Base-by-base conservation (phyloP, 1,140 invertebrate genomes). In the Lanistes nyassanus region DNA sequence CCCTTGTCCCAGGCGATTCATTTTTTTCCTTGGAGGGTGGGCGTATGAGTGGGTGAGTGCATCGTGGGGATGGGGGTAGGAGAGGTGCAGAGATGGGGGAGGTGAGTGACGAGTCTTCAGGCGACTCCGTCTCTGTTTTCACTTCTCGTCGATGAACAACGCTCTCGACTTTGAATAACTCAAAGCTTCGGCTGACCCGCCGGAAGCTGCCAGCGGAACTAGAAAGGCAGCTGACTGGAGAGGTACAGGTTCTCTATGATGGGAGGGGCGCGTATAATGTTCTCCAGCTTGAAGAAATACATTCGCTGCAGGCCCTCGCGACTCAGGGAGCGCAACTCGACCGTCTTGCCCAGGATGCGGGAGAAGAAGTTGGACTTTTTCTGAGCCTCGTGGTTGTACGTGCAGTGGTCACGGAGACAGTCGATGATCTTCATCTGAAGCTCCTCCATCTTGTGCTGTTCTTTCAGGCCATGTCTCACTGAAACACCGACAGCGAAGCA, bases 401-500 rank as follows among this genome's bases (percentile, higher is more conserved):
- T 97, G 84, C 97, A 96, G 90, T 98, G 97, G 83, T 98, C 97
- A 16, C 95, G 92, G 19, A 99, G 90, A 65, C 96, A 96, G 70
- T 94, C 94, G 77, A 98, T 97, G 81, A 98, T 96, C 89, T 97
- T 97, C 95, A 96, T 96, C 88, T 98, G 96, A 13, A 98, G 89
- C 82, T 96, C 95, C 86, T 98, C 96, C 79, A 98, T 95, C 83
- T 95, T 94, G 81, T 95, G 93, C 0, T 96, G 95, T 84, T 98
- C 97, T 85, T 95, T 94, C 73, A 98, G 90, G 26, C 96, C 96
- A 84, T 97, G 96, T 37, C 97, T 93, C 87, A 97, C 97, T 98
- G 92, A 64, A 90, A 91, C 42, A 47, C 42, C 9, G 42, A n/a
- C n/a, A n/a, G n/a, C n/a, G n/a, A n/a, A n/a, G n/a, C n/a, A n/a